Base-by-base conservation (phyloP, 2,797 vertebrate species). In the Okamejei kenojei region DNA sequence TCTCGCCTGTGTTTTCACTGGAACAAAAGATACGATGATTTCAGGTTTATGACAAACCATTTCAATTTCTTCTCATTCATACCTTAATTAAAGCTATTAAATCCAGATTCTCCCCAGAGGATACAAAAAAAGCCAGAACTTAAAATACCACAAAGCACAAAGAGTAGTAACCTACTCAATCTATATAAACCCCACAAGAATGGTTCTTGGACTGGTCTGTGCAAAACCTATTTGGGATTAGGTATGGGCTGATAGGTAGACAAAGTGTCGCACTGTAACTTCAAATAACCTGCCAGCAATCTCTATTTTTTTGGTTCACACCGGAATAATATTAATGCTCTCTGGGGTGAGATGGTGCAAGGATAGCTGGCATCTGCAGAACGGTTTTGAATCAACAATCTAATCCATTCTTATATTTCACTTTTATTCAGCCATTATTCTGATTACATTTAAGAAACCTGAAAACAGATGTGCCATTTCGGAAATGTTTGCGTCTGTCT, bases 1-100 rank as follows among this genome's bases (percentile, higher is more conserved):
- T 97, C 93, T 99, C 98, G 5, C 98, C 98, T 0, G 98, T 98
- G 94, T 97, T 98, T 93, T 99, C 99, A 1, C 98, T 99, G 95
- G 80, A 65, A 93, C 65, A 93, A 92, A 0, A 61, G 82, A 90
- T 58, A 93, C 35, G 32, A 19, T 35, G 29, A 17, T 0, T 61
- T 0, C 0, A 91, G 21, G 54, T 35, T 68, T 88, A 35, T 35
- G 17, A 68, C 32, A 32, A 21, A 63, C n/a, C 0, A 78, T 78
- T 32, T 32, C 11, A n/a, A 35, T 79, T 4, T 15, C 19, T 35
- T 79, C 38, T 73, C 71, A 73, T 73, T 73, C 71, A 73, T 73
- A 73, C 21, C 17, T 21, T 74, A 26, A 74, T 74, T 74, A 26
- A 74, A 74, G 6, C 2, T 68, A 68, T 68, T 88, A 88, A 68